Percentiles rank a stretch among this genome's conserved stretches.
These are phyloP conservation scores for Trichogramma pretiosum DNA, from an alignment of 1,140 invertebrate genomes.

Conservation along the genomic window DNA sequence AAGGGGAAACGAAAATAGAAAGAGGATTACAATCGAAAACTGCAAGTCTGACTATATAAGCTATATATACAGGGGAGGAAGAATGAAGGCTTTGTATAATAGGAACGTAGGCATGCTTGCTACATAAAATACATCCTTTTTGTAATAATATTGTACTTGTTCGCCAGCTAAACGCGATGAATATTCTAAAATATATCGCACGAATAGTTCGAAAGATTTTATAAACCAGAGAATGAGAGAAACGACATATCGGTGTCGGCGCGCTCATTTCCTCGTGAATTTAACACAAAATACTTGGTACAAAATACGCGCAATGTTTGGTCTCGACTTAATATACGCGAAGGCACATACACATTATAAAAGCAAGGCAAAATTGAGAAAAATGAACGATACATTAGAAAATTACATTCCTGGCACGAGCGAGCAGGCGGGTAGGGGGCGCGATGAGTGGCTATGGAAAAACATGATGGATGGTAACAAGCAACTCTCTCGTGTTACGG, in stretches of 20 bases:
- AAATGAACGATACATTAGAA: slow-evolving; percentile 17
- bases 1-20: neutral
- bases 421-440: no score
- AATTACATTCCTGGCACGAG: slow-evolving; percentile 9
- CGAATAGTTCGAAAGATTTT: slow-evolving; percentile 3
- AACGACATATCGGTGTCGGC: no score
- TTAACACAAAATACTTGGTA: neutral
- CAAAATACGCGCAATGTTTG: no score
- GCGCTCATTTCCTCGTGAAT: neutral
- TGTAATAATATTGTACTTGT: no score
- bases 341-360: no score
- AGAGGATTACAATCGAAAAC: slow-evolving; percentile 1
- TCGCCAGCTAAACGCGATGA: neutral
- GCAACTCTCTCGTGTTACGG: no score
- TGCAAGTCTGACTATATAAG: no score
- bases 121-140: no score
- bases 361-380: slow-evolving; percentile 13
- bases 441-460: no score
- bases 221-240: slow-evolving; percentile 17
- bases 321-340: neutral
- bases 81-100: no score
- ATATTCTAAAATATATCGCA: slow-evolving; percentile 8
- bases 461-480: slow-evolving; percentile 12
- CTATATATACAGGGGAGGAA: no score
- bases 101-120: no score